Percentiles rank a stretch among this genome's conserved stretches.
Conservation (phyloP, 1,140 invertebrate genomes). For the Littorina saxatilis region DNA sequence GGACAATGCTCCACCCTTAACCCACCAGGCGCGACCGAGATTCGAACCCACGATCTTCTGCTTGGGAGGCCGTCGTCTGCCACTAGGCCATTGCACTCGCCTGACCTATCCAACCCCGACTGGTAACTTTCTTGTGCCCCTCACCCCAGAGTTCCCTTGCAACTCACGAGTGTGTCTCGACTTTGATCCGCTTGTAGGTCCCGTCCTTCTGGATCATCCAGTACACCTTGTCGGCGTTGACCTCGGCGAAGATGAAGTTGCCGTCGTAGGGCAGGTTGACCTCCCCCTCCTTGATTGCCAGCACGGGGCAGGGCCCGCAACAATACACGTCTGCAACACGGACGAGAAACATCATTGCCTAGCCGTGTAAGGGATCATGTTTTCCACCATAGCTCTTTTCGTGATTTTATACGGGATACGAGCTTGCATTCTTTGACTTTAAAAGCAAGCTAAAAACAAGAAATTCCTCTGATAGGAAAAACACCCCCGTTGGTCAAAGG, state of each 20-base stretch:
- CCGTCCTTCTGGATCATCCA: constrained; percentile 63
- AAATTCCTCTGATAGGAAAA: too few relatives aligned
- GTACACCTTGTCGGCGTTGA: constrained; percentile 86
- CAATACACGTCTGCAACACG: constrained; percentile 77
- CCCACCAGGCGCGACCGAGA: too few relatives aligned
- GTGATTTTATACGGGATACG: not conserved
- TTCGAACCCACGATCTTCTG: too few relatives aligned
- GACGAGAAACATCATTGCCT: constrained; percentile 78
- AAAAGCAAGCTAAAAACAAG: too few relatives aligned
- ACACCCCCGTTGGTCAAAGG: too few relatives aligned
- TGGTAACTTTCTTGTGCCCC: not conserved
- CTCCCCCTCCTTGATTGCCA: constrained; percentile 84
- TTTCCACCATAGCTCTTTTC: not conserved
- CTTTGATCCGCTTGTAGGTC: constrained; percentile 56
- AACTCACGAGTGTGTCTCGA: constrained; percentile 52
- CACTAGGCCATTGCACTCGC: too few relatives aligned
- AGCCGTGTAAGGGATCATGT: constrained; percentile 32
- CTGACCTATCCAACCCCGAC: too few relatives aligned
- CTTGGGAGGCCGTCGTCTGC: too few relatives aligned
- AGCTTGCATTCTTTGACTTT: too few relatives aligned
- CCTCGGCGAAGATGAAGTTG: constrained; percentile 86
- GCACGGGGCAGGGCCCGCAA: constrained; percentile 81
- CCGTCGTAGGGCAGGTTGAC: constrained; percentile 83
- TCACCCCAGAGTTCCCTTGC: not conserved
- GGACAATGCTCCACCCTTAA: too few relatives aligned